Evolutionary conservation across 2,113 vertebrate genomes (phyloP), one percentile per base, ranked within the genome.

Genomic region (Thalassoma bifasciatum): DNA sequence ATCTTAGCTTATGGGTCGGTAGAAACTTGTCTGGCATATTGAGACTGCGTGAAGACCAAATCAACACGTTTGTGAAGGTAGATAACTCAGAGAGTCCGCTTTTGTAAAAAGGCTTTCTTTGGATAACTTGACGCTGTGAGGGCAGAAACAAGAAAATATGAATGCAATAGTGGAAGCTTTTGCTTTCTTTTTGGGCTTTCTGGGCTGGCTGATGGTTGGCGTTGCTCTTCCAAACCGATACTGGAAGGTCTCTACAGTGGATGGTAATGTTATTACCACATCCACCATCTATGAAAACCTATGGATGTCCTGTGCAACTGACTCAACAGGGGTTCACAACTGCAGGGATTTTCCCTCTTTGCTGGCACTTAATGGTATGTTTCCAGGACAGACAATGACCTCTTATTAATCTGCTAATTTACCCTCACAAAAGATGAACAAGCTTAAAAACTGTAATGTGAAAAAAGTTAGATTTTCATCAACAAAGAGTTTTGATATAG

Each of bases 211-310:
- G n/a, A 90, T 92, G 89, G 85, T 88, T 10, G 89, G 87, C 10
- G 3, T 92, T 2, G 59, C 89, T 11, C 57, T 94, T 47, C 84
- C 90, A 5, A 88, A 94, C 66, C 84, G 80, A 50, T 88, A 91
- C 85, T 95, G 92, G 92, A 92, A 68, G 68, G 87, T 90, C 8
- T 94, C 92, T 1, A 44, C 88, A 7, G 87, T 95, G 58, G 91
- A 96, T 0, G 95, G 95, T 61, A 95, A 89, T 0, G 93, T 95
- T 66, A 96, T 97, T 79, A 96, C 95, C 50, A 94, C 94, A 66
- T 94, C 93, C 51, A 95, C 94, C 78, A 86, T 96, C 89, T 96
- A 93, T 71, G 94, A 95, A 89, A 96, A 97, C 85, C 90, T 97
- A 0, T 96, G 95, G 95, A 93, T 95, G 66, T 96, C 94, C 86